Conservation (phyloP, 2,113 vertebrate genomes). For the Rissa tridactyla region DNA sequence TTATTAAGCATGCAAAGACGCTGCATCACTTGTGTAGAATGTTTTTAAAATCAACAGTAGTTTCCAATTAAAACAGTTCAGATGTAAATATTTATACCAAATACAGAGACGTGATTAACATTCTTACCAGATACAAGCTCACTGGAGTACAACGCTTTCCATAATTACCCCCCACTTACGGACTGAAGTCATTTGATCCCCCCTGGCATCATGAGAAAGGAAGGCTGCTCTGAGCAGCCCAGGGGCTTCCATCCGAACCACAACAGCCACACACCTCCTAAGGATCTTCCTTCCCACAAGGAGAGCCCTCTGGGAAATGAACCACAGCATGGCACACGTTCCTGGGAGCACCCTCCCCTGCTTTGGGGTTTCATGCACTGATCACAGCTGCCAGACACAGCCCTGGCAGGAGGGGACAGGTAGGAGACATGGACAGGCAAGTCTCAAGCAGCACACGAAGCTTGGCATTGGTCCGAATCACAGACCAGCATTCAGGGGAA, state of each 20-base stretch:
- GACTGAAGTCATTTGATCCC: background rate
- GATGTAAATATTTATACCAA: slow-evolving; percentile 51
- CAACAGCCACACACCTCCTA: background rate
- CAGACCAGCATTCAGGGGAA: background rate
- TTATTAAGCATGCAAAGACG: slow-evolving; percentile 44
- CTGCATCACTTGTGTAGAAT: slow-evolving; percentile 5
- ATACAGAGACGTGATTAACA: slow-evolving; percentile 12
- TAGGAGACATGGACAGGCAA: background rate
- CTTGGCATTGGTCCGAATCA: background rate
- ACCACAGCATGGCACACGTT: fast-evolving
- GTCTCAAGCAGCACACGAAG: background rate
- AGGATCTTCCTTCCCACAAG: background rate
- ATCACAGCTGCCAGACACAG: background rate
- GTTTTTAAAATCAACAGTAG: slow-evolving; percentile 57
- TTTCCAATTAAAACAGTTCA: slow-evolving; percentile 53
- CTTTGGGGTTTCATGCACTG: background rate
- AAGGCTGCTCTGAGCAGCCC: background rate
- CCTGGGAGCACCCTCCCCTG: background rate
- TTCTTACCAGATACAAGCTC: slow-evolving; percentile 13
- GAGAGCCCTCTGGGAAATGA: background rate
- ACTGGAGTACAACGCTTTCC: background rate
- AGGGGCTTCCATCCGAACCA: background rate
- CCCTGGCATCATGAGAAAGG: background rate
- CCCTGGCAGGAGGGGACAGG: background rate
- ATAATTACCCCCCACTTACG: background rate